Conservation (phyloP, 2,888 invertebrate species). For the Mactromeris polynyma region DNA sequence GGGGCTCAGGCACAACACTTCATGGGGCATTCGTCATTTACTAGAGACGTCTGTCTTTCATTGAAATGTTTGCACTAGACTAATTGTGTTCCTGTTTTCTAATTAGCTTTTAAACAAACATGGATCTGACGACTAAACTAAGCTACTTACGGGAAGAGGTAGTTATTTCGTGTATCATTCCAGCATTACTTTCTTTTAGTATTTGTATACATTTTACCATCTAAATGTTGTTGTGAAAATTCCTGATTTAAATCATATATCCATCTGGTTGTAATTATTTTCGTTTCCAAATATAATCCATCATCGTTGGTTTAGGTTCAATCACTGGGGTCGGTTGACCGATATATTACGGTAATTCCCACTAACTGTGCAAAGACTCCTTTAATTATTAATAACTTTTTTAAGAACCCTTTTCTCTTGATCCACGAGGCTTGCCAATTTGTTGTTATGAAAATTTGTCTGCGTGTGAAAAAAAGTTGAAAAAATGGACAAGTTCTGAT, state of each 20-base stretch:
- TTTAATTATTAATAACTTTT: too few species aligned
- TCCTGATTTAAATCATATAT: background rate
- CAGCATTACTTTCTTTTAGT: background rate
- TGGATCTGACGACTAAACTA: slow-evolving; percentile 6
- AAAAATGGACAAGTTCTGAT: too few species aligned
- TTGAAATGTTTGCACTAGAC: background rate
- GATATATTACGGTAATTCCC: background rate
- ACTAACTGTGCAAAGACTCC: background rate
- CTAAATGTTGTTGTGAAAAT: background rate
- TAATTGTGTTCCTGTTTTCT: background rate
- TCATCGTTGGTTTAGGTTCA: background rate
- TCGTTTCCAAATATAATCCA: background rate
- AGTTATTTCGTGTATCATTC: background rate
- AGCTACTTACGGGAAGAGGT: background rate
- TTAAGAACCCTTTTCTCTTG: too few species aligned
- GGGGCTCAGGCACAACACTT: too few species aligned
- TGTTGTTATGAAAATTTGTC: too few species aligned
- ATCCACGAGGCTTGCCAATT: too few species aligned
- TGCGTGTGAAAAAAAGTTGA: too few species aligned
- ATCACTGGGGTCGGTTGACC: background rate
- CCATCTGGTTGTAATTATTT: background rate
- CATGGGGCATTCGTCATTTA: too few species aligned
- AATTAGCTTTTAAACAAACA: slow-evolving; percentile 3
- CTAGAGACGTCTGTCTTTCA: too few species aligned
- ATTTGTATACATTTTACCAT: slow-evolving; percentile 8